A percentile compares a stretch with the other conserved stretches of the same genome.
phyloP scores from a whole-genome alignment of 2,797 vertebrate species.

The Tinamus major region DNA sequence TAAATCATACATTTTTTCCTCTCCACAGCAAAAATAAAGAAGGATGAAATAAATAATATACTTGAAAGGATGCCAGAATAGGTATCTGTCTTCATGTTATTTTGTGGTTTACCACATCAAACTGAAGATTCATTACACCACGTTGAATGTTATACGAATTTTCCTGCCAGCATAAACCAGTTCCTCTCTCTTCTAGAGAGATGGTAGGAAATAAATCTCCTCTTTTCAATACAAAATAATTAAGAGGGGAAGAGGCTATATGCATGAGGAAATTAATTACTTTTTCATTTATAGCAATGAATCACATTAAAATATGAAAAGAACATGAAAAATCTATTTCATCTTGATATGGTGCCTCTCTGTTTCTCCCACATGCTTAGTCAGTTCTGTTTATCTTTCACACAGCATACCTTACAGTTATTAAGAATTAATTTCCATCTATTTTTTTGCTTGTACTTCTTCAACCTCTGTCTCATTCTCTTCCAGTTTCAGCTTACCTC shows the following conservation, averaged over 20 bases:
- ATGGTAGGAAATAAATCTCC: neutral
- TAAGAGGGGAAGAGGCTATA: constrained; percentile 4
- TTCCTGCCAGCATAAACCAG: neutral
- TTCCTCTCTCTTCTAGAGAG: constrained; percentile 21
- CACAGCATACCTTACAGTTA: neutral
- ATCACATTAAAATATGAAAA: neutral
- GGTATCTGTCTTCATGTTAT: constrained; percentile 35
- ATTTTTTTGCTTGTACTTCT: neutral
- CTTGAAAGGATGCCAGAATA: constrained; percentile 15
- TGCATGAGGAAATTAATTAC: neutral
- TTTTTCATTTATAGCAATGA: neutral
- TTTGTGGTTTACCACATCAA: constrained; percentile 37
- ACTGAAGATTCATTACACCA: neutral
- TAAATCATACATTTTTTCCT: neutral
- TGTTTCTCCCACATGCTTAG: neutral
- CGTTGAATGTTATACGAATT: neutral
- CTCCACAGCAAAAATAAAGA: constrained; percentile 23
- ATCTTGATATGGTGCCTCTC: neutral
- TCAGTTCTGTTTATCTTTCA: neutral
- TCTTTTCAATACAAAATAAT: constrained; percentile 14
- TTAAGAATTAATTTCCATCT: neutral
- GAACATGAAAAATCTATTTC: neutral
- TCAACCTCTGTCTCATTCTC: neutral
- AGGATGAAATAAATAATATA: constrained; percentile 13
- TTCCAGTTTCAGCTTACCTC: neutral